These are phyloP conservation scores for Danionella dracula DNA, from an alignment of 2,797 vertebrate species.

Conservation along the genomic window DNA sequence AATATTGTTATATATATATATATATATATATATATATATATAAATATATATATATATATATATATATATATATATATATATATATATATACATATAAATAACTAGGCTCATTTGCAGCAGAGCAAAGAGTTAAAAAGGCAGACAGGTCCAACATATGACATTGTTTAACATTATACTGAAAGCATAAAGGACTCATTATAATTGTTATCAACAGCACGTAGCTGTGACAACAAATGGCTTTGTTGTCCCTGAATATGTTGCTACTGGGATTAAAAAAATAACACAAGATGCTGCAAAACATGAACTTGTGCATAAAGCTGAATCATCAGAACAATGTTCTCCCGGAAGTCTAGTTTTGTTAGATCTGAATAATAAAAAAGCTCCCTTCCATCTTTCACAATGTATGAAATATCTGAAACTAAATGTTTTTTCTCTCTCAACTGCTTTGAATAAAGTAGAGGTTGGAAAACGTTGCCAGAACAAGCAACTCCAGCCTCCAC, in stretches of 20 bases:
- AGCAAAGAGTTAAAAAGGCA: no score
- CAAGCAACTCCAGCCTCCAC: constrained; percentile 25
- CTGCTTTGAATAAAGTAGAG: background rate
- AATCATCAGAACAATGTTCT: background rate
- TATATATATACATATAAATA: background rate
- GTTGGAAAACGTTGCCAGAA: background rate
- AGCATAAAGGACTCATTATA: background rate
- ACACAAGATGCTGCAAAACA: background rate
- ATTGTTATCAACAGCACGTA: background rate
- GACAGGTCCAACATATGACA: no score
- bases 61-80: background rate
- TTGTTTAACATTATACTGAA: no score
- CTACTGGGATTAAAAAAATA: background rate
- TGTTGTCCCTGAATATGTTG: background rate
- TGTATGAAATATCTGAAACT: constrained; percentile 3
- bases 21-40: background rate
- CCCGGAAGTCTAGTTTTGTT: background rate
- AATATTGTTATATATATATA: background rate
- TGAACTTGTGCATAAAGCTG: background rate
- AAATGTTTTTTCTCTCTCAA: constrained; percentile 10
- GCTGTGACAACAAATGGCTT: background rate
- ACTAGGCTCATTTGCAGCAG: no score
- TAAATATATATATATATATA: background rate
- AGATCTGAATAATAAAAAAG: background rate
- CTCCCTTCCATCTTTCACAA: background rate